Conservation (phyloP, 2,113 vertebrate genomes). For the Plestiodon gilberti region DNA sequence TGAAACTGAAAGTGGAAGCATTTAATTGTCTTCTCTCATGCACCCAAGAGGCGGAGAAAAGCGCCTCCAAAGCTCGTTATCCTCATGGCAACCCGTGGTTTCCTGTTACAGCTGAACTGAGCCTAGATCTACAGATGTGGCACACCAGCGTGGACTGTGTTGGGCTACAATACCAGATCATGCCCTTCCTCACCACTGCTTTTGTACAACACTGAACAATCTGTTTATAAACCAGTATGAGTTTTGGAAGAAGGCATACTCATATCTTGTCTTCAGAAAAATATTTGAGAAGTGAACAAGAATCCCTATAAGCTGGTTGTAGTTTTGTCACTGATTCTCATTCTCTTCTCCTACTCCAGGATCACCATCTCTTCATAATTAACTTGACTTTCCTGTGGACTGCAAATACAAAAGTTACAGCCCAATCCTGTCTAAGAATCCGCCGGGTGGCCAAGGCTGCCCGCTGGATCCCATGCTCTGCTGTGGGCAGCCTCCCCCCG, state of each 20-base stretch:
- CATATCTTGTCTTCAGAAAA: neutral
- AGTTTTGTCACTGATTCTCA: neutral
- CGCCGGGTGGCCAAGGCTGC: too few species aligned
- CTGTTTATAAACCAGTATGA: neutral
- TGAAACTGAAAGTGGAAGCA: too few species aligned
- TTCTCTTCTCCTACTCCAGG: neutral
- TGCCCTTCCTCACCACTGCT: neutral
- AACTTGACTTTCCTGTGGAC: neutral
- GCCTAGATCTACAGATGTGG: conserved; percentile 7
- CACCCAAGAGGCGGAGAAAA: too few species aligned
- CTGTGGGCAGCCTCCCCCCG: too few species aligned
- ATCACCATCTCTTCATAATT: neutral
- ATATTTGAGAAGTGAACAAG: neutral
- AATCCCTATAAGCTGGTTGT: neutral
- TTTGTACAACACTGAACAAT: neutral
- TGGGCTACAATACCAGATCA: neutral
- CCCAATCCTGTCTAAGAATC: neutral
- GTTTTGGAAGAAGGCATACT: neutral
- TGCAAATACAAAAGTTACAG: neutral
- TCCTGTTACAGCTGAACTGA: too few species aligned
- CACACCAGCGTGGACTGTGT: conserved; percentile 10
- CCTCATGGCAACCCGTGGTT: too few species aligned
- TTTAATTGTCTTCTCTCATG: too few species aligned
- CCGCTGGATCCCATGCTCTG: too few species aligned
- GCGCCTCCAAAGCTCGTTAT: too few species aligned